Base-by-base conservation (phyloP, 92 coral and sea anemone species). In the Metridium senile region DNA sequence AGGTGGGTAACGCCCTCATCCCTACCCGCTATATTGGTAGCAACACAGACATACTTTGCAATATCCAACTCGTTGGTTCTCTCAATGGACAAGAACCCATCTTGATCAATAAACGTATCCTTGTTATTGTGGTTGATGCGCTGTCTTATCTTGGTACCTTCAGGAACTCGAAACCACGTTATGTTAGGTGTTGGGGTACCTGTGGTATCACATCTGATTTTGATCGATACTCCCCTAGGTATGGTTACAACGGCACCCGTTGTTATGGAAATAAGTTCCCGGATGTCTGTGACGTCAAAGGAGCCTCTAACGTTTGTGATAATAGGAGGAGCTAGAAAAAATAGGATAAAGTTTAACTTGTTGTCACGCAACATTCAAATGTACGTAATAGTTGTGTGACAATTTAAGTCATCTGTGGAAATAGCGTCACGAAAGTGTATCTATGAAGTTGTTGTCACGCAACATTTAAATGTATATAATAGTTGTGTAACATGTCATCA, bases 191-290 rank as follows among this genome's bases (percentile, higher is more conserved):
- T 34, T 6, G 97, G 97, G 34, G 81, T 72, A 0, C 97, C 97
- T 11, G 79, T 83, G 47, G 90, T 93, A 54, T 84, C 76, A 74
- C 97, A 91, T 74, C 79, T 81, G 63, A 89, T 81, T 26, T 49
- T 67, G 79, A 89, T 84, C 0, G 97, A 28, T 56, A 91, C 91
- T 10, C 97, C 97, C 63, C 82, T 81, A 1, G 93, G 97, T 23
- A 85, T 84, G 27, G 90, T 91, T 20, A 91, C 91, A 35, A 91
- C 90, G 65, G 97, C 90, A 0, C 97, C 97, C 1, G 97, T 91
- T 39, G 90, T 82, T 66, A 91, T 91, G 81, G 97, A 91, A 65
- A 91, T 62, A 10, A 91, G 90, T 34, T 91, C 89, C 59, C 97
- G 85, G 68, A 91, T 75, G 71, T 91, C 93, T 21, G 93, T 91